phyloP scores from a whole-genome alignment of 2,888 invertebrate species.

The Plagodis pulveraria region DNA sequence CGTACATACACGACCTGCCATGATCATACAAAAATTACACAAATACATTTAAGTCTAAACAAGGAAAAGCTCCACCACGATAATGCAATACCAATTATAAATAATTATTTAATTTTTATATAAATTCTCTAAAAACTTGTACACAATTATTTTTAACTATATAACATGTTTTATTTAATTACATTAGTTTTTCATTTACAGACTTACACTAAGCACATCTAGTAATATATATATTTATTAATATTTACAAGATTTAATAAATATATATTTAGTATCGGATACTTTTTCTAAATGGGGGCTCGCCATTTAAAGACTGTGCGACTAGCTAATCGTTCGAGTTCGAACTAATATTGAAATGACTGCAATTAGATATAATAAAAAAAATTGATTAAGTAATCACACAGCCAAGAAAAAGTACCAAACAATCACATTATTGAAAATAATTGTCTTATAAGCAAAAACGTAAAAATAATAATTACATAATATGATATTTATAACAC shows the following conservation, averaged over 20 bases:
- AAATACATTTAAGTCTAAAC: constrained; percentile 21
- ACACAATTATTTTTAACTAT: constrained; percentile 23
- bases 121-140: constrained; percentile 38
- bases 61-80: constrained; percentile 32
- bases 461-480: constrained; percentile 13
- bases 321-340: constrained; percentile 56
- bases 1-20: constrained; percentile 35
- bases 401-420: constrained; percentile 68
- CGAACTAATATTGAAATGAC: constrained; percentile 29
- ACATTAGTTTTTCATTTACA: constrained; percentile 20
- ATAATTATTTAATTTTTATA: constrained; percentile 25
- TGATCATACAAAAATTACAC: constrained; percentile 32
- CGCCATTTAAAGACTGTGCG: constrained; percentile 66
- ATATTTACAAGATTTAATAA: constrained; percentile 14
- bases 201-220: constrained; percentile 29
- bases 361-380: constrained; percentile 23
- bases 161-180: constrained; percentile 16
- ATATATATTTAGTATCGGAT: constrained; percentile 36
- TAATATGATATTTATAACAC: not conserved
- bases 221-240: constrained; percentile 8
- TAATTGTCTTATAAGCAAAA: constrained; percentile 26
- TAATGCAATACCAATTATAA: constrained; percentile 31
- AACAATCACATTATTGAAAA: constrained; percentile 34
- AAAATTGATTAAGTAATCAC: constrained; percentile 57
- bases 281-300: constrained; percentile 80